Conservation (phyloP, 2,113 vertebrate genomes). For the Neodontobutis hainanensis region DNA sequence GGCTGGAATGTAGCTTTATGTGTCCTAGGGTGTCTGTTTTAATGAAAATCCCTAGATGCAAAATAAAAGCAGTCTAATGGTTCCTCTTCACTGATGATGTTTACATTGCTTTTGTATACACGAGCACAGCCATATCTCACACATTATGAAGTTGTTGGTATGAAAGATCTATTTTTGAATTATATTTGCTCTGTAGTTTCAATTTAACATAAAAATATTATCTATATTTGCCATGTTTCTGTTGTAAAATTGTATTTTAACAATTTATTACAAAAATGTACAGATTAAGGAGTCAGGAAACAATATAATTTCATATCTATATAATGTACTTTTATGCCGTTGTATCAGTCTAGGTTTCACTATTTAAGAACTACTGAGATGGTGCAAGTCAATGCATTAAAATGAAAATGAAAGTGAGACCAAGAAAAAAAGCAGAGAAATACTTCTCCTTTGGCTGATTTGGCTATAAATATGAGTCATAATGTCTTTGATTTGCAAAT, state of each 20-base stretch:
- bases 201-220: too few species aligned
- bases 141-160: not conserved
- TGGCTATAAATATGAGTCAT: conserved; percentile 71
- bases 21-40: conserved; percentile 10
- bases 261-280: too few species aligned
- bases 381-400: conserved; percentile 23
- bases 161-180: too few species aligned
- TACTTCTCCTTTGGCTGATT: conserved; percentile 64
- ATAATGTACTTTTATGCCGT: not conserved
- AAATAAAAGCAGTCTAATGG: conserved; percentile 12
- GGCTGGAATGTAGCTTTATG: conserved; percentile 17
- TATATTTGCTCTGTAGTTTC: too few species aligned
- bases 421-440: conserved; percentile 24
- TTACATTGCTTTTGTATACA: conserved; percentile 2
- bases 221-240: too few species aligned
- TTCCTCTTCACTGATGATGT: conserved; percentile 32
- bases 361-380: conserved; percentile 27
- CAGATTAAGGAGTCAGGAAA: too few species aligned
- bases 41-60: conserved; percentile 18
- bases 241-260: too few species aligned
- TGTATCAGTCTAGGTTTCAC: conserved; percentile 2
- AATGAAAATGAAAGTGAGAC: conserved; percentile 31
- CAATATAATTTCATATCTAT: too few species aligned
- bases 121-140: not conserved
- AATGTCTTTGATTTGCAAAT: conserved; percentile 78